These are phyloP conservation scores for Astreopora myriophthalma DNA, from an alignment of 64 coral and sea anemone genomes.

Conservation along the genomic window DNA sequence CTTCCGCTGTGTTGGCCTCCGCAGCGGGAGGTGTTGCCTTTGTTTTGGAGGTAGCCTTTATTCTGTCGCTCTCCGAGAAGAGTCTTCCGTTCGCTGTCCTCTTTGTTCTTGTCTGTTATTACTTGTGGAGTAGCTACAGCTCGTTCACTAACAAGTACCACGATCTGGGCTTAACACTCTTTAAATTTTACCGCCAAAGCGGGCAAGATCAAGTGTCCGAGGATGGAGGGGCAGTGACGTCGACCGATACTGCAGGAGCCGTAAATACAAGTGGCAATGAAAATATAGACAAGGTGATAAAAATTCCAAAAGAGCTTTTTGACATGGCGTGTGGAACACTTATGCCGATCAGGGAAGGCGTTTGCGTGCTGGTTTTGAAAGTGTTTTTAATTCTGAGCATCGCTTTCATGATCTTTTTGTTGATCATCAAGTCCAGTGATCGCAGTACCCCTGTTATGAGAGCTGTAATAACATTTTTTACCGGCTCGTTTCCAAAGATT, in stretches of 20 bases:
- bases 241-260: too few species aligned
- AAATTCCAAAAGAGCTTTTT: constrained; percentile 15
- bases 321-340: neutral
- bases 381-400: neutral
- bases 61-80: neutral
- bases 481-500: neutral
- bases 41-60: neutral
- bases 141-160: constrained; percentile 9
- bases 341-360: neutral
- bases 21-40: neutral
- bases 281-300: neutral
- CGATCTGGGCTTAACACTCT: neutral
- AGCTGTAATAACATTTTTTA: neutral
- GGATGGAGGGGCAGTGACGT: too few species aligned
- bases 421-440: neutral
- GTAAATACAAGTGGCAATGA: neutral
- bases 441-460: neutral
- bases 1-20: neutral
- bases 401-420: neutral
- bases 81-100: neutral
- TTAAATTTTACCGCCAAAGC: too few species aligned
- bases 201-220: too few species aligned
- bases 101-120: neutral
- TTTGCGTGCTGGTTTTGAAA: neutral
- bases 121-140: constrained; percentile 2